Evolutionary conservation across 1,140 invertebrate species (phyloP), one percentile per base, ranked within the genome.

Genomic region (Zaprionus nigranus): DNA sequence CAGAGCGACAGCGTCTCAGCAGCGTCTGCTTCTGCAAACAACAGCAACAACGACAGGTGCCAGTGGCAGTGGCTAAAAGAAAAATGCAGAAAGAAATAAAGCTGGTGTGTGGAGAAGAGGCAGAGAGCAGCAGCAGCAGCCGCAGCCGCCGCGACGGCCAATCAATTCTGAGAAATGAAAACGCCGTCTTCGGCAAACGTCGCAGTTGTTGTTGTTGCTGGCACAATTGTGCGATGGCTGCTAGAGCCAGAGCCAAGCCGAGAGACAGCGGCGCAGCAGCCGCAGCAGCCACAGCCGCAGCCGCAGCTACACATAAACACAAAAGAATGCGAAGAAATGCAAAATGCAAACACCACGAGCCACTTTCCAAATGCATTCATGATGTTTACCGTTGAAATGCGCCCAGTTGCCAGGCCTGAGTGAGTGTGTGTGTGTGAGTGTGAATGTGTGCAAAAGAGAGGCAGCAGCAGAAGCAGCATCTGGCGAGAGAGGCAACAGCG

Each of bases 271-370:
- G 26, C 69, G 20, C 26, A 20, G 20, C 17, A 46, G 51, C 56
- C 56, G n/a, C 68, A 26, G 49, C 60, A 65, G 7, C 60, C 40
- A 26, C 36, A 73, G 59, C 43, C 17, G 17, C 28, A 73, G 63
- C 59, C 36, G 75, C 64, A 82, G 69, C 67, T 61, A 70, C 78
- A 83, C 74, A 75, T 73, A 79, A 81, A 84, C 86, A 88, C 73
- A 81, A 91, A 91, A 87, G 80, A 91, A 91, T 90, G 81, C 83
- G 80, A 90, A 91, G 87, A 83, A 90, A 90, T 87, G 84, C 84
- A 87, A 87, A 87, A 87, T 87, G 85, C 84, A 87, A 87, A 87
- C 84, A 87, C 81, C 84, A 87, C 84, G 81, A 86, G 78, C 81
- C 84, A 87, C 84, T 87, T 87, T 87, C 84, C 84, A 87, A 87